These are phyloP conservation scores for Hybognathus amarus DNA, from an alignment of 2,797 vertebrate genomes.

Conservation along the genomic window DNA sequence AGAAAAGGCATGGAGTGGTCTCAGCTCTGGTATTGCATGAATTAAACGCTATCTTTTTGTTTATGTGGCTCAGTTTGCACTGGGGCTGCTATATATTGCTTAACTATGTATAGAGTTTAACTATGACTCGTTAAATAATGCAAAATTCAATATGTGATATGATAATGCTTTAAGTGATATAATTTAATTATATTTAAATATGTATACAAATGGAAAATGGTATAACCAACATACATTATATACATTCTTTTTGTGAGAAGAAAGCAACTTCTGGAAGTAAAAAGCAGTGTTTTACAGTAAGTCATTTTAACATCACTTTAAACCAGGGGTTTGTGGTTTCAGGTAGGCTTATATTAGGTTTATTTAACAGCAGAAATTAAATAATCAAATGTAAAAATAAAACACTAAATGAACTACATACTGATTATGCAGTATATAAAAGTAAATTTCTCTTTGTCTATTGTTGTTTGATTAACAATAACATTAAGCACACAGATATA, in stretches of 20 bases:
- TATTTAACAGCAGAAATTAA: background rate
- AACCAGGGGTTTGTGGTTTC: background rate
- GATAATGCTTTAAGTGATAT: background rate
- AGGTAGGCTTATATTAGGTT: background rate
- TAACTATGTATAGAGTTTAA: no score
- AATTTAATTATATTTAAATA: background rate
- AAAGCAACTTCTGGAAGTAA: background rate
- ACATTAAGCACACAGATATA: no score
- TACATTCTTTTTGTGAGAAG: background rate
- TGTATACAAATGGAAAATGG: no score
- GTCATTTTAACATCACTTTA: background rate
- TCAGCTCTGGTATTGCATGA: conserved; percentile 8
- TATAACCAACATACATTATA: no score
- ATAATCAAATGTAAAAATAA: background rate
- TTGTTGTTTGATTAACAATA: no score
- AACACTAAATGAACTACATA: no score
- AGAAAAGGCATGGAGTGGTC: background rate
- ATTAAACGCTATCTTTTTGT: background rate
- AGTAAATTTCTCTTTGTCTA: no score
- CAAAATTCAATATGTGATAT: no score
- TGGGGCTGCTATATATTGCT: no score
- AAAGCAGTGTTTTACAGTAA: background rate
- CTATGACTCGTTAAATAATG: background rate
- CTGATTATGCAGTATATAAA: no score
- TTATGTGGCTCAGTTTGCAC: conserved; percentile 21